phyloP scores from a whole-genome alignment of 2,113 vertebrate species.

The Scalopus aquaticus region DNA sequence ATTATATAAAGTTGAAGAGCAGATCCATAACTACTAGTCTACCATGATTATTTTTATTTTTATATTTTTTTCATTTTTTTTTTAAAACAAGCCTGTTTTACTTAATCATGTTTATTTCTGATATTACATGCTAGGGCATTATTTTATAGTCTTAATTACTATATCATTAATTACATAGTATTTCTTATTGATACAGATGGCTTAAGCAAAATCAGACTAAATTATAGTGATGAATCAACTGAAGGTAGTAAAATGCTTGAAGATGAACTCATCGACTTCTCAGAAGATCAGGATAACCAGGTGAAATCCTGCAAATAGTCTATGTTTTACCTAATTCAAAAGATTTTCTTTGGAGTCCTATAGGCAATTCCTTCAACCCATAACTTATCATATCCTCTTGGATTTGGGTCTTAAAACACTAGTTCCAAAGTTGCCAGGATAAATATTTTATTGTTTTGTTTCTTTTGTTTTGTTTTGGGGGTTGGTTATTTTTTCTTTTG shows the following conservation, averaged over 20 bases:
- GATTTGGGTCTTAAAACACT: background rate
- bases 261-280: constrained; percentile 92
- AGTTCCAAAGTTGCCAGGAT: background rate
- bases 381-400: background rate
- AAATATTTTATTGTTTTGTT: background rate
- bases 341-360: background rate
- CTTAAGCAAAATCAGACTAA: constrained; percentile 93
- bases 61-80: background rate
- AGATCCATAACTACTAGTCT: background rate
- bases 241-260: constrained; percentile 86
- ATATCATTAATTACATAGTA: constrained; percentile 53
- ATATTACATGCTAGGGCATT: background rate
- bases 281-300: constrained; percentile 96
- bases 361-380: background rate
- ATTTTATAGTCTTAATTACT: constrained; percentile 35
- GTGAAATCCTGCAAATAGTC: constrained; percentile 81
- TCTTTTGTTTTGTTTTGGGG: background rate
- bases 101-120: background rate
- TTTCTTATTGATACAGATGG: constrained; percentile 87
- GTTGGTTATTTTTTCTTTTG: background rate
- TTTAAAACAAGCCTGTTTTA: background rate
- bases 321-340: background rate
- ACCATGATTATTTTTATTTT: background rate
- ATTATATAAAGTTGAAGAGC: background rate
- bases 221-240: constrained; percentile 88